A percentile compares a stretch with the other conserved stretches of the same genome.
These are phyloP conservation scores for Linepithema humile DNA, from an alignment of 1,140 invertebrate genomes.

Conservation along the genomic window DNA sequence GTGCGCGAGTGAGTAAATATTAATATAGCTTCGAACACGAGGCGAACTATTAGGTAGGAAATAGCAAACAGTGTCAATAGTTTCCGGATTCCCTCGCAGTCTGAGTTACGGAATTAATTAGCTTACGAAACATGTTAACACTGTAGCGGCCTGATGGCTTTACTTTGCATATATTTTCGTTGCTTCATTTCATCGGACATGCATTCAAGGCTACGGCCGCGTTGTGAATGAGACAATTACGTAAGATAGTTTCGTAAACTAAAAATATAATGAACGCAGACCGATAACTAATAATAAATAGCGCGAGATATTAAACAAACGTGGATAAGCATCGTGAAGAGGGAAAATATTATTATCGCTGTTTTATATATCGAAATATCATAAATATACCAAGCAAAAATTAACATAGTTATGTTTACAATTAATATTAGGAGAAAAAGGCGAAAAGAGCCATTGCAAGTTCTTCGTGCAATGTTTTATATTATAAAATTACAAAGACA, in stretches of 20 bases:
- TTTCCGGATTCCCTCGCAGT: constrained; percentile 9
- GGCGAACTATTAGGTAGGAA: neutral
- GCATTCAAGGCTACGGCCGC: neutral
- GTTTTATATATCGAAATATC: too few relatives aligned
- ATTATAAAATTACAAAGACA: too few relatives aligned
- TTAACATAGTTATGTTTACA: neutral
- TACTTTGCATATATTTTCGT: neutral
- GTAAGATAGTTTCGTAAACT: neutral
- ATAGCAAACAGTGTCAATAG: constrained; percentile 24
- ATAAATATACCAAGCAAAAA: neutral
- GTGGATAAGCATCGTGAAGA: too few relatives aligned
- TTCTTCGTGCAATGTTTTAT: too few relatives aligned
- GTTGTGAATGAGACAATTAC: neutral
- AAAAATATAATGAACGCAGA: neutral
- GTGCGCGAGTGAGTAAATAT: neutral
- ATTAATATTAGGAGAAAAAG: too few relatives aligned
- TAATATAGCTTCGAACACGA: neutral
- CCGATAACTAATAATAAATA: neutral
- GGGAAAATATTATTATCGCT: neutral
- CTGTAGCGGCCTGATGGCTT: neutral
- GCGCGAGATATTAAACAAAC: too few relatives aligned
- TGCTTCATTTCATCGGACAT: neutral
- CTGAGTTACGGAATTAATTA: constrained; percentile 39
- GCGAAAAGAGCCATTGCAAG: too few relatives aligned
- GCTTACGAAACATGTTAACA: constrained; percentile 19